phyloP scores from a whole-genome alignment of 1,140 invertebrate genomes.

The Drosophila kurseongensis region DNA sequence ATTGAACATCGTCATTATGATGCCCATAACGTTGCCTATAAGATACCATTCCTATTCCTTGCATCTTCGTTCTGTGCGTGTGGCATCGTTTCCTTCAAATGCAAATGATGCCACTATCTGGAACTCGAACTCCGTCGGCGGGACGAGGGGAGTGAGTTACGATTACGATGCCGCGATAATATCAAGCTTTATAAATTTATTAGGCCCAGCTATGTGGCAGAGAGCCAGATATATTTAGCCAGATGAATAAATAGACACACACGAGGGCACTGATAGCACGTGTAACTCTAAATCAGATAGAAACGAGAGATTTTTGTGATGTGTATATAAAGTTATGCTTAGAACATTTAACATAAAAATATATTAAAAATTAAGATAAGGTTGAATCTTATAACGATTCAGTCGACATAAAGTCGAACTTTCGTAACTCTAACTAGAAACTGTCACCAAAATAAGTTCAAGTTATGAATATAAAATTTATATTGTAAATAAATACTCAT shows the following conservation, averaged over 20 bases:
- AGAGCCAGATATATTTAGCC: constrained; percentile 57
- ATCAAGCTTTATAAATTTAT: constrained; percentile 62
- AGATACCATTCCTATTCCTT: too few species aligned
- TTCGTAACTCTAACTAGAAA: too few species aligned
- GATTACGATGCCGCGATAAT: constrained; percentile 36
- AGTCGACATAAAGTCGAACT: too few species aligned
- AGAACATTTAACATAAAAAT: too few species aligned
- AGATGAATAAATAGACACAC: constrained; percentile 29
- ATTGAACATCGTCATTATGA: constrained; percentile 43
- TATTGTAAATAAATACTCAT: too few species aligned
- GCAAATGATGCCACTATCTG: constrained; percentile 42
- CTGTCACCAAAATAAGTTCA: too few species aligned
- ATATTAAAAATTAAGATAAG: too few species aligned
- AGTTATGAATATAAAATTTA: too few species aligned
- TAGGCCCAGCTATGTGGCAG: constrained; percentile 22
- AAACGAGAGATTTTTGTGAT: too few species aligned
- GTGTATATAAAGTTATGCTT: too few species aligned
- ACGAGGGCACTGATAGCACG: constrained; percentile 2
- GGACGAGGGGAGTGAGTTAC: constrained; percentile 28
- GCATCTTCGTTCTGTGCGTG: constrained; percentile 9
- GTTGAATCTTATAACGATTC: too few species aligned
- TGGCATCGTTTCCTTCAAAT: constrained; percentile 54
- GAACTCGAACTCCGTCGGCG: constrained; percentile 10
- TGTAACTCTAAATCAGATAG: too few species aligned
- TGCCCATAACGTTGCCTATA: neutral